Evolutionary conservation across 2,113 vertebrate genomes (phyloP).

Genomic region (Paracanthobrama guichenoti): DNA sequence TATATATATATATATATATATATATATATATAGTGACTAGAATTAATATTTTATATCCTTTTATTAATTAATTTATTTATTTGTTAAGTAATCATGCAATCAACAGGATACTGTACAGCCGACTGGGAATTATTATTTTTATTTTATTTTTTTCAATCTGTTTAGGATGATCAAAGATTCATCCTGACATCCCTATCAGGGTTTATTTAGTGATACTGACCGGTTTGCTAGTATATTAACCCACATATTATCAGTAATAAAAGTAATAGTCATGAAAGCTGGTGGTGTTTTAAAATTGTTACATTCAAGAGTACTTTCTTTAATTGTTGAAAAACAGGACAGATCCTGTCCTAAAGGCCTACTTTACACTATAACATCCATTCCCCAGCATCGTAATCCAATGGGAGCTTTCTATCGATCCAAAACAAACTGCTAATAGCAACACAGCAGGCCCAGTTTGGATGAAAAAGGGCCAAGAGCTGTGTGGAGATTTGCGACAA

Average conservation of each 20-base stretch:
- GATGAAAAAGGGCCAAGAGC: constrained; percentile 61
- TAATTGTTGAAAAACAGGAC: constrained; percentile 33
- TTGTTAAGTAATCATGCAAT: neutral
- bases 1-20: too few relatives aligned
- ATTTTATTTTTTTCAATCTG: too few relatives aligned
- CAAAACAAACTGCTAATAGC: constrained; percentile 66
- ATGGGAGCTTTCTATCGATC: constrained; percentile 54
- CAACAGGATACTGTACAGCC: neutral
- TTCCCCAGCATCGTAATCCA: constrained; percentile 30
- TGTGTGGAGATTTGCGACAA: constrained; percentile 58
- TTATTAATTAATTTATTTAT: too few relatives aligned
- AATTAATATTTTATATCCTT: too few relatives aligned
- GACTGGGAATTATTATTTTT: too few relatives aligned
- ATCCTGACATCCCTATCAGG: neutral
- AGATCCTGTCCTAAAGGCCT: constrained; percentile 33
- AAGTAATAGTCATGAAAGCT: neutral
- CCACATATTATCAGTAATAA: neutral
- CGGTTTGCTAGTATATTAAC: neutral
- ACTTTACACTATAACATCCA: constrained; percentile 28
- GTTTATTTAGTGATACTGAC: neutral
- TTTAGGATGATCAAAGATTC: neutral
- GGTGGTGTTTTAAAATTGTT: neutral
- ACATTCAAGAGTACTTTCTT: constrained; percentile 1
- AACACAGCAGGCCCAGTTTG: constrained; percentile 56
- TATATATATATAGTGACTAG: too few relatives aligned